A percentile compares a stretch with the other conserved stretches of the same genome.
Evolutionary conservation across 2,797 vertebrate species (phyloP).

Genomic region (Chelon labrosus): DNA sequence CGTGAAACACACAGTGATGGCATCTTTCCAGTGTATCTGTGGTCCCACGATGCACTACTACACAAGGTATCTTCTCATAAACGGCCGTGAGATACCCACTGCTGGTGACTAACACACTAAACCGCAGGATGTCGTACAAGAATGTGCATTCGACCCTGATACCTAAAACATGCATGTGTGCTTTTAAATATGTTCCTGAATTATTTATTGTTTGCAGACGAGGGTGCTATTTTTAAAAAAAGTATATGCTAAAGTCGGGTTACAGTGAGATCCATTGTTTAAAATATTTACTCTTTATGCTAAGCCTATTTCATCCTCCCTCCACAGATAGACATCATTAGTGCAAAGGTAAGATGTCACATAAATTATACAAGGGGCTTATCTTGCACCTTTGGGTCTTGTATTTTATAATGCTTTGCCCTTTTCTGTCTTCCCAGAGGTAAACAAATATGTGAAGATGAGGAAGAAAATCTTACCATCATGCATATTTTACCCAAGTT

Average conservation of each 20-base stretch:
- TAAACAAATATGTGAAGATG: constrained; percentile 15
- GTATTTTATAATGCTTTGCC: constrained; percentile 33
- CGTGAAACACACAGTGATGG: no score
- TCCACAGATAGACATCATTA: constrained; percentile 28
- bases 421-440: constrained; percentile 17
- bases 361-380: constrained; percentile 54
- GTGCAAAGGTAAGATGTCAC: constrained; percentile 51
- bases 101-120: constrained; percentile 1
- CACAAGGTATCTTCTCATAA: background rate
- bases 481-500: constrained; percentile 24
- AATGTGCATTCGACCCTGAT: constrained; percentile 46
- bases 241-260: constrained; percentile 62
- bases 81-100: background rate
- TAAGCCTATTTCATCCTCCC: constrained; percentile 44
- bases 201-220: constrained; percentile 73
- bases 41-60: background rate
- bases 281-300: constrained; percentile 65
- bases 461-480: constrained; percentile 8
- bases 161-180: constrained; percentile 67
- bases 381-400: constrained; percentile 15
- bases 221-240: constrained; percentile 67
- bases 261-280: constrained; percentile 36
- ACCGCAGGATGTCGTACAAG: constrained; percentile 7
- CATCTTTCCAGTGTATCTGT: background rate
- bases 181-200: constrained; percentile 69